Evolutionary conservation across 2,113 vertebrate genomes (phyloP).

Genomic region (Syrrhaptes paradoxus): DNA sequence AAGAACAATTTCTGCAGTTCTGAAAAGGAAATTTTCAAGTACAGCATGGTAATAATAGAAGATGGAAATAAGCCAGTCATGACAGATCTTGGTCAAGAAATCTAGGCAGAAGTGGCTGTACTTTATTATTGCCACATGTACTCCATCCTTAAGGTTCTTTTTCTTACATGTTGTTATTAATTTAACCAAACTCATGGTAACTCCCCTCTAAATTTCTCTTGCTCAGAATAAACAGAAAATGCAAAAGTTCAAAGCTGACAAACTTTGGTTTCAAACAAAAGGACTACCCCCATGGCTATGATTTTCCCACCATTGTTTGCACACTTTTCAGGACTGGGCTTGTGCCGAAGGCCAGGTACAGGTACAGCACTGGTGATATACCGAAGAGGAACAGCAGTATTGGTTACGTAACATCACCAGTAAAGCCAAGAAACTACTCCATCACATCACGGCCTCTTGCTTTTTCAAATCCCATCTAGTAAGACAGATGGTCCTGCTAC

Average conservation of each 20-base stretch:
- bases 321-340: neutral
- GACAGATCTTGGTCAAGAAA: neutral
- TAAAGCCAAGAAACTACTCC: neutral
- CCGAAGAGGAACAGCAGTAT: neutral
- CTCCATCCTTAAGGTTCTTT: neutral
- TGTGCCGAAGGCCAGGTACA: neutral
- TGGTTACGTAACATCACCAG: neutral
- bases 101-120: neutral
- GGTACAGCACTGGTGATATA: neutral
- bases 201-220: neutral
- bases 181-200: neutral
- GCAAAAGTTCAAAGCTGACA: neutral
- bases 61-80: neutral
- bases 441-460: neutral
- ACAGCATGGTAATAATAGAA: neutral
- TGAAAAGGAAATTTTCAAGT: neutral
- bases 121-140: neutral
- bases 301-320: rapidly evolving
- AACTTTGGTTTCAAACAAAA: neutral
- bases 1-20: neutral
- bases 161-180: neutral
- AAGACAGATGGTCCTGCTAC: neutral
- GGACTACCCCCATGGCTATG: neutral
- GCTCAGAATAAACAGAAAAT: neutral
- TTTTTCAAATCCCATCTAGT: neutral